Evolutionary conservation across 2,113 vertebrate genomes (phyloP).

Genomic region (Podocnemis expansa): DNA sequence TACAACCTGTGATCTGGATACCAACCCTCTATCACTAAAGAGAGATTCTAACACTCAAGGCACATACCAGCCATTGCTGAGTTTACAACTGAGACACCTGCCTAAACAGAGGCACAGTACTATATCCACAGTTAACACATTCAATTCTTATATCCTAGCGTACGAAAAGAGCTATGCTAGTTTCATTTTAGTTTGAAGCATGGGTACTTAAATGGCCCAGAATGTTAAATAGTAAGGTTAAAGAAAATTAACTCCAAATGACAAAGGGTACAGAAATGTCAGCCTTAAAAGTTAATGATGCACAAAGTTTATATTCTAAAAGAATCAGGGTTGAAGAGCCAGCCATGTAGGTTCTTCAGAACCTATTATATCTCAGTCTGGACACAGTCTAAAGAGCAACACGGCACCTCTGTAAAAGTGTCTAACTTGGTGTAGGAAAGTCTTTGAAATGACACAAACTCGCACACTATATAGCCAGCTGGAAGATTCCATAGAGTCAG

Average conservation of each 20-base stretch:
- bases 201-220: background rate
- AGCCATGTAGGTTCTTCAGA: background rate
- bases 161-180: background rate
- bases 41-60: background rate
- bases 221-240: background rate
- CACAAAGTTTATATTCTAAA: background rate
- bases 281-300: too few species aligned
- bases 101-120: background rate
- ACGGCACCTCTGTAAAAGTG: rapidly evolving
- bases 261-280: background rate
- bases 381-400: background rate
- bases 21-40: background rate
- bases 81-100: rapidly evolving
- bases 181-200: background rate
- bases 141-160: background rate
- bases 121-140: background rate
- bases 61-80: rapidly evolving
- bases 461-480: rapidly evolving
- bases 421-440: background rate
- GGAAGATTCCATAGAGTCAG: background rate
- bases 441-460: background rate
- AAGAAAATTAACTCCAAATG: background rate
- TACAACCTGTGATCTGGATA: background rate
- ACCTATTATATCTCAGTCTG: rapidly evolving
- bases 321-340: background rate